Evolutionary conservation across 2,797 vertebrate genomes (phyloP), one percentile per base, ranked within the genome.

Genomic region (Arremon aurantiirostris): DNA sequence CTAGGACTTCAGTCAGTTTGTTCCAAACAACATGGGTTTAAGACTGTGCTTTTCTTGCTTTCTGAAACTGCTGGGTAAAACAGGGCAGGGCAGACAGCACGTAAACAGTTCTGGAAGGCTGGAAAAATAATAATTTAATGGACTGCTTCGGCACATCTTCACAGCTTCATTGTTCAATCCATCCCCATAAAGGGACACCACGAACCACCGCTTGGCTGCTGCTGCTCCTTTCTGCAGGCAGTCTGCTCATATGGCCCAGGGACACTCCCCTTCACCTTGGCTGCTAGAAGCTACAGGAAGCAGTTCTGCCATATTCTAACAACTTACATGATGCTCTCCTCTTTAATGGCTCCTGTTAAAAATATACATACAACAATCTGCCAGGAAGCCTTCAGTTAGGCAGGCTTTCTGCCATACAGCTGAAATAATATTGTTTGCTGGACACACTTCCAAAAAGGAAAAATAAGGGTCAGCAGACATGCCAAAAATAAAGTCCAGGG

Each of bases 111-210:
- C 53, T 93, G n/a, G 14, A 86, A 69, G 94, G 78, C n/a, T 95
- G 77, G n/a, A 87, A 93, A 93, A 96, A 86, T 47, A 96, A 97
- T 97, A 96, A 96, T 89, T 96, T 96, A 96, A 97, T 70, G 76
- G 90, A 95, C 80, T 97, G 90, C 84, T 96, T 96, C 77, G 3
- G 92, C 77, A 94, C 80, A 92, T 94, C 66, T 97, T 97, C 93
- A 97, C 95, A 97, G 96, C 64, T 97, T 97, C 86, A 89, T 85
- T 68, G 79, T 89, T 71, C 69, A 66, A 69, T 46, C 83, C 88
- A 32, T 92, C 91, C 84, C 78, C 20, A 8, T 53, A 21, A 19
- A 50, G 8, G 5, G 23, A 78, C 4, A 30, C 26, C 2, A 57
- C 41, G 42, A 95, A 79, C 70, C 72, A 65, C 52, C 0, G 0